Percentiles rank a stretch among this genome's conserved stretches.
Conservation (phyloP, 2,797 vertebrate species). For the Sciurus vulgaris region DNA sequence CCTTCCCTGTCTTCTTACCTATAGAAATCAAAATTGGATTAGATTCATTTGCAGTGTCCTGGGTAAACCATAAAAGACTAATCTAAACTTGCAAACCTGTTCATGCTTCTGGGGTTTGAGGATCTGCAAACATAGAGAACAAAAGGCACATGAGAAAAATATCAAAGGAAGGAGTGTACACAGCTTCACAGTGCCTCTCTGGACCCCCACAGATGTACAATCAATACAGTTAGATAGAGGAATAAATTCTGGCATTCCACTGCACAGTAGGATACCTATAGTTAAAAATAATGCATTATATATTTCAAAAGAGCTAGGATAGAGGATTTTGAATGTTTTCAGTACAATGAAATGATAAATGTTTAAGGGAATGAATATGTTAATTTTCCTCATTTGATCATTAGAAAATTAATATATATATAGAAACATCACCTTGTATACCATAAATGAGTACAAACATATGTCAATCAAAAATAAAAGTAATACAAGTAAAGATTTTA, state of each 20-base stretch:
- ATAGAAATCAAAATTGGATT: background rate
- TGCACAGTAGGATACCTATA: background rate
- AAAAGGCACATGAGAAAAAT: background rate
- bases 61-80: background rate
- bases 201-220: background rate
- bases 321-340: background rate
- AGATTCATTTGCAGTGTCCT: background rate
- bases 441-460: background rate
- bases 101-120: background rate
- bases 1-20: background rate
- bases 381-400: background rate
- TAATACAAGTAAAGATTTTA: background rate
- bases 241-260: background rate
- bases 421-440: background rate
- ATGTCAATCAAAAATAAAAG: background rate
- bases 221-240: background rate
- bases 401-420: background rate
- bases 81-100: background rate
- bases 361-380: background rate
- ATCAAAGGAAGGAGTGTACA: background rate
- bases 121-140: background rate
- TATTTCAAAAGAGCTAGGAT: background rate
- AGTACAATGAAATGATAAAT: background rate
- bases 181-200: background rate
- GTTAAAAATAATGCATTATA: background rate